Percentiles rank a stretch among this genome's conserved stretches.
Evolutionary conservation across 2,888 invertebrate species (phyloP).

Genomic region (Ichneumoninae sp.): DNA sequence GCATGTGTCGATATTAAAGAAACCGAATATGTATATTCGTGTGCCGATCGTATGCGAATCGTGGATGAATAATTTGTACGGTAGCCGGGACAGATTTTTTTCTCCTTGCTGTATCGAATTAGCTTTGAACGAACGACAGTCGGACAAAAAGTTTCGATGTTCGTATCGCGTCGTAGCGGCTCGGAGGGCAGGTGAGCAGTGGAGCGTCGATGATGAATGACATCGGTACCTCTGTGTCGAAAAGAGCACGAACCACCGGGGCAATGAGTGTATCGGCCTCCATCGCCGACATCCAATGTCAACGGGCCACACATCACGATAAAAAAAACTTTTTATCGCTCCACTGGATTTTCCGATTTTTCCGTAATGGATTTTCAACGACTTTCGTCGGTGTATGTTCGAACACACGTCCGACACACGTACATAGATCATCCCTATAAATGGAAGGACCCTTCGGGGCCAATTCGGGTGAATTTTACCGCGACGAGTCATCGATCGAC

Average conservation of each 20-base stretch:
- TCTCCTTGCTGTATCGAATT: background rate
- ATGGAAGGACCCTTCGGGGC: too few species aligned
- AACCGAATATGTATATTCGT: background rate
- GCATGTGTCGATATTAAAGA: background rate
- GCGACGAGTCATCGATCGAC: background rate
- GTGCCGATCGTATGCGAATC: background rate
- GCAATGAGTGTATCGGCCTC: background rate
- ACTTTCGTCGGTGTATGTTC: background rate
- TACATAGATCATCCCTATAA: background rate
- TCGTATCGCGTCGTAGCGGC: background rate
- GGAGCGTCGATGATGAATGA: conserved; percentile 37
- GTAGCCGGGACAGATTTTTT: background rate
- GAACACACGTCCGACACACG: background rate
- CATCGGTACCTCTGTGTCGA: conserved; percentile 7
- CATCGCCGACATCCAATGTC: background rate
- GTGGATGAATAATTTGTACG: background rate
- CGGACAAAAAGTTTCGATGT: conserved; percentile 1
- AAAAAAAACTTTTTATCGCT: conserved; percentile 12
- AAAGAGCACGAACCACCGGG: conserved; percentile 8
- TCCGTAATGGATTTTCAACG: conserved; percentile 19
- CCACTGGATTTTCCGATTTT: conserved; percentile 20
- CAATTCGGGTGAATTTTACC: background rate
- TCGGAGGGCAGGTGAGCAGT: conserved; percentile 9
- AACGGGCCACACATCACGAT: background rate
- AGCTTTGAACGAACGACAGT: background rate